Evolutionary conservation across 2,113 vertebrate genomes (phyloP).

Genomic region (Rattus norvegicus): GRCr8 NC_086031.1:102650501-102651000

Average conservation of each 20-base stretch:
- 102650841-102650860: too few relatives aligned
- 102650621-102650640: background rate
- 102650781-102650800: background rate
- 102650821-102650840: too few relatives aligned
- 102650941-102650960: too few relatives aligned
- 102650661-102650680: background rate
- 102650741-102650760: background rate
- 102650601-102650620: background rate
- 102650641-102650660: background rate
- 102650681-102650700: background rate
- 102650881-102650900: too few relatives aligned
- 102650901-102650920: too few relatives aligned
- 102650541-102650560: slow-evolving; percentile 30
- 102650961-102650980: too few relatives aligned
- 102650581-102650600: background rate
- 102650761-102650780: background rate
- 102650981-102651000: too few relatives aligned
- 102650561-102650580: background rate
- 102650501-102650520: background rate
- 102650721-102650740: background rate
- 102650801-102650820: background rate
- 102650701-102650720: background rate
- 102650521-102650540: background rate
- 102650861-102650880: too few relatives aligned
- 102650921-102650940: too few relatives aligned